Evolutionary conservation across 1,140 invertebrate species (phyloP).

Genomic region (Drosophila cardini): DNA sequence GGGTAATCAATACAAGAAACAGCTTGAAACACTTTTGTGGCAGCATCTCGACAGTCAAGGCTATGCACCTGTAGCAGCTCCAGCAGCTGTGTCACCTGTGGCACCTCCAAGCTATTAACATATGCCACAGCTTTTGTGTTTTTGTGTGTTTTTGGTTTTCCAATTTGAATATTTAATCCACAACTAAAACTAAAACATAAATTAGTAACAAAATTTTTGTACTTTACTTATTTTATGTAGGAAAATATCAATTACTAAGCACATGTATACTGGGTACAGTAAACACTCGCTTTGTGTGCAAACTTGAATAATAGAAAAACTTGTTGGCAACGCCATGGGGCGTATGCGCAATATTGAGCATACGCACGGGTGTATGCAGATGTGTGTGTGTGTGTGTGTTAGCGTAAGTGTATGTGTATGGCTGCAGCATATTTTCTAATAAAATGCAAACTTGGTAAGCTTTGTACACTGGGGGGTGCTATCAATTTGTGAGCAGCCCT

Average conservation of each 20-base stretch:
- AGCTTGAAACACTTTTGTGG: constrained; percentile 2
- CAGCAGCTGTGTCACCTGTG: background rate
- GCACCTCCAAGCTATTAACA: constrained; percentile 3
- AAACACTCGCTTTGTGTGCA: background rate
- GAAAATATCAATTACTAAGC: constrained; percentile 13
- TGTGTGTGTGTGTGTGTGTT: background rate
- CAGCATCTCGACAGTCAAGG: constrained; percentile 16
- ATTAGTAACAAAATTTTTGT: background rate
- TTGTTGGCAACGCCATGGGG: constrained; percentile 7
- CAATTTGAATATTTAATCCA: constrained; percentile 22
- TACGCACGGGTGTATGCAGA: background rate
- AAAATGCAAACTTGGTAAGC: constrained; percentile 23
- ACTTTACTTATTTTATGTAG: background rate
- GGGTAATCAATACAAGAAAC: constrained; percentile 42
- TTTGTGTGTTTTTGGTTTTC: too few relatives aligned
- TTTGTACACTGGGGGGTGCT: background rate
- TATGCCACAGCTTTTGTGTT: constrained; percentile 6
- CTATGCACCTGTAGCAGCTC: background rate
- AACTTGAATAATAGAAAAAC: constrained; percentile 1
- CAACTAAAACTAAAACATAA: background rate
- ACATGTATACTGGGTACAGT: background rate
- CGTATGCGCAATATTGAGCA: constrained; percentile 46
- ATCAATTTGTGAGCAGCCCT: background rate
- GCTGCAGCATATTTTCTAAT: constrained; percentile 36
- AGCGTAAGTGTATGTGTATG: constrained; percentile 18